Conservation (phyloP, 2,888 invertebrate genomes). For the Monochamus alternatus region DNA sequence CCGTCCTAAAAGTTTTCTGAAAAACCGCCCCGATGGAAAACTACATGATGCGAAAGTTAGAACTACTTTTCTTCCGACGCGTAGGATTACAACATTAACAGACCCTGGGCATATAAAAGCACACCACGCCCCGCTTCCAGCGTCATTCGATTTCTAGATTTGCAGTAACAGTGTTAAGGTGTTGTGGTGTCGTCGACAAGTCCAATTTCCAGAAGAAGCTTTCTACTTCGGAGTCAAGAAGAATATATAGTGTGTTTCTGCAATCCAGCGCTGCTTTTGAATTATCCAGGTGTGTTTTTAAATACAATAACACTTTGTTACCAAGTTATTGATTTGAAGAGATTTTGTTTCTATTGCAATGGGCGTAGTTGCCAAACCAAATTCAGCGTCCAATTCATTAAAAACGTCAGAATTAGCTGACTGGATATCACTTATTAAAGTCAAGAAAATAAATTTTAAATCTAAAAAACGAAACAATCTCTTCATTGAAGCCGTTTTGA, state of each 20-base stretch:
- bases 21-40: neutral
- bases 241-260: slow-evolving; percentile 25
- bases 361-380: slow-evolving; percentile 54
- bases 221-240: slow-evolving; percentile 17
- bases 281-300: slow-evolving; percentile 61
- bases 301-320: slow-evolving; percentile 43
- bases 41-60: slow-evolving; percentile 37
- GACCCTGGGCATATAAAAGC: slow-evolving; percentile 58
- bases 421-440: slow-evolving; percentile 79
- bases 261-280: slow-evolving; percentile 26
- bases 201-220: neutral
- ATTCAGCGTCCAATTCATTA: slow-evolving; percentile 42
- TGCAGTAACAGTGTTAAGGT: slow-evolving; percentile 18
- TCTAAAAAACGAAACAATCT: slow-evolving; percentile 76
- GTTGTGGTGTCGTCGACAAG: slow-evolving; percentile 37
- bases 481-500: slow-evolving; percentile 78
- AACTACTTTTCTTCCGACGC: slow-evolving; percentile 59
- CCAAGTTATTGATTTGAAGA: slow-evolving; percentile 53
- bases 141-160: slow-evolving; percentile 50
- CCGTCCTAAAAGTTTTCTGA: neutral
- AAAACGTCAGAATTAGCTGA: slow-evolving; percentile 75
- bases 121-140: slow-evolving; percentile 37
- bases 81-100: slow-evolving; percentile 58
- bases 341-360: slow-evolving; percentile 57
- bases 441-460: slow-evolving; percentile 75